These are phyloP conservation scores for Lepidurus arcticus DNA, from an alignment of 1,140 invertebrate genomes.

Conservation along the genomic window DNA sequence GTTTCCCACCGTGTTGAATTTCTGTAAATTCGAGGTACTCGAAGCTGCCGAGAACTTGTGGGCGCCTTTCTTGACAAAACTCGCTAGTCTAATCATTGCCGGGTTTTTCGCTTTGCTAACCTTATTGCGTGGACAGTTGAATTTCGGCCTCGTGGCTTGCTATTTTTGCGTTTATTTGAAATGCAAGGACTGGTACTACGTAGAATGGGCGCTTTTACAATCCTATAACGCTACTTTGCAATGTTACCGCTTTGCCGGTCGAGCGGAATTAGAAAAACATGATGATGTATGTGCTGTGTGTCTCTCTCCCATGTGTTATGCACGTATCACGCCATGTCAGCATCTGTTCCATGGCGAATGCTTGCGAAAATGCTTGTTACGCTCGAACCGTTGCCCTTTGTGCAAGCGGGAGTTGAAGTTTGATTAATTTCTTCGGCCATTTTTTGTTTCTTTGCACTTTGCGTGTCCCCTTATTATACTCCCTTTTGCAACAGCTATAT, in stretches of 20 bases:
- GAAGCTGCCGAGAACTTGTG: slow-evolving; percentile 63
- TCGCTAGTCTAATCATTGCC: slow-evolving; percentile 52
- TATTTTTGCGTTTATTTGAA: slow-evolving; percentile 65
- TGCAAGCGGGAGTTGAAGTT: slow-evolving; percentile 57
- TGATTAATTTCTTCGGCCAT: slow-evolving; percentile 28
- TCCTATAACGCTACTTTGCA: slow-evolving; percentile 49
- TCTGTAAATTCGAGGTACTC: slow-evolving; percentile 54
- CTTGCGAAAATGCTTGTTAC: slow-evolving; percentile 60
- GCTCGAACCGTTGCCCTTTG: slow-evolving; percentile 62
- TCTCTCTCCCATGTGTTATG: slow-evolving; percentile 58
- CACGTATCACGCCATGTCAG: slow-evolving; percentile 65
- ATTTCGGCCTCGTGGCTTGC: slow-evolving; percentile 52
- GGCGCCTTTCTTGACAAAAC: slow-evolving; percentile 56
- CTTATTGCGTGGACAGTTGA: slow-evolving; percentile 50
- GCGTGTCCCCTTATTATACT: neutral
- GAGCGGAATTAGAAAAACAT: slow-evolving; percentile 57
- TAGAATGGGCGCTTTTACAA: slow-evolving; percentile 51
- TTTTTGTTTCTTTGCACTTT: neutral
- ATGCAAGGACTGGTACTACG: slow-evolving; percentile 54
- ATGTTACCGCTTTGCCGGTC: slow-evolving; percentile 58
- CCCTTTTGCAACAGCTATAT: neutral
- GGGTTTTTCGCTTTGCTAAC: slow-evolving; percentile 50
- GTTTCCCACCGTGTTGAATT: slow-evolving; percentile 52
- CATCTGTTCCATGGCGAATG: slow-evolving; percentile 72
- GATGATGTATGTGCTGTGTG: slow-evolving; percentile 73